phyloP scores from a whole-genome alignment of 2,888 invertebrate genomes.

The Eurytoma californica region DNA sequence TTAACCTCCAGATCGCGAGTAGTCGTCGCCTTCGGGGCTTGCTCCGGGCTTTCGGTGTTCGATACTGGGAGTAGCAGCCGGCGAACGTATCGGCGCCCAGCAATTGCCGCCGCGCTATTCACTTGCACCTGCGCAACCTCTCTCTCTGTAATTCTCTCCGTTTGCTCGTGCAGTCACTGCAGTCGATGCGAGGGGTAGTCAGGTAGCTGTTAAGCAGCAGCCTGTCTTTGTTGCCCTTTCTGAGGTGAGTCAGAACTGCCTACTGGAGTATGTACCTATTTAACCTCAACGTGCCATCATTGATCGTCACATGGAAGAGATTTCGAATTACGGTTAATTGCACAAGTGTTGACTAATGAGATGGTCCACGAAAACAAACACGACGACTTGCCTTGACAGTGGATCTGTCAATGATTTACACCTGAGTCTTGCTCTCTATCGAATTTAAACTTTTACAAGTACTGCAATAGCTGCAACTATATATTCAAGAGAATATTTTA shows the following conservation, averaged over 20 bases:
- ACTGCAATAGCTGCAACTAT: too few relatives aligned
- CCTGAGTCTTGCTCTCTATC: too few relatives aligned
- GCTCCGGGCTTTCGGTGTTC: neutral
- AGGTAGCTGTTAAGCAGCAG: neutral
- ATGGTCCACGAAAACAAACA: too few relatives aligned
- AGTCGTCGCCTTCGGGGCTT: neutral
- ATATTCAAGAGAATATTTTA: too few relatives aligned
- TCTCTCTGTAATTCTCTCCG: neutral
- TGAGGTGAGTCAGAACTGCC: neutral
- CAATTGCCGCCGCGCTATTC: neutral
- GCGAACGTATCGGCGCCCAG: too few relatives aligned
- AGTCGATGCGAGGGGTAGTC: neutral
- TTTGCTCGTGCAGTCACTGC: neutral
- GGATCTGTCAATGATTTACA: too few relatives aligned
- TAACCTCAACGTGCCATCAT: neutral
- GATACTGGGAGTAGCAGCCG: neutral
- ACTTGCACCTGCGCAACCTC: neutral
- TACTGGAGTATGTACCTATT: neutral
- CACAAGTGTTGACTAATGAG: slow-evolving; percentile 24
- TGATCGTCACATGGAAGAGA: slow-evolving; percentile 7
- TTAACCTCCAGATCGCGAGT: slow-evolving; percentile 63
- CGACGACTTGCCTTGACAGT: too few relatives aligned
- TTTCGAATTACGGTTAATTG: slow-evolving; percentile 33
- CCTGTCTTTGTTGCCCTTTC: neutral
- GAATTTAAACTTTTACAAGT: too few relatives aligned